phyloP scores from a whole-genome alignment of 2,797 vertebrate species.

The Schizothorax lantsangensis region DNA sequence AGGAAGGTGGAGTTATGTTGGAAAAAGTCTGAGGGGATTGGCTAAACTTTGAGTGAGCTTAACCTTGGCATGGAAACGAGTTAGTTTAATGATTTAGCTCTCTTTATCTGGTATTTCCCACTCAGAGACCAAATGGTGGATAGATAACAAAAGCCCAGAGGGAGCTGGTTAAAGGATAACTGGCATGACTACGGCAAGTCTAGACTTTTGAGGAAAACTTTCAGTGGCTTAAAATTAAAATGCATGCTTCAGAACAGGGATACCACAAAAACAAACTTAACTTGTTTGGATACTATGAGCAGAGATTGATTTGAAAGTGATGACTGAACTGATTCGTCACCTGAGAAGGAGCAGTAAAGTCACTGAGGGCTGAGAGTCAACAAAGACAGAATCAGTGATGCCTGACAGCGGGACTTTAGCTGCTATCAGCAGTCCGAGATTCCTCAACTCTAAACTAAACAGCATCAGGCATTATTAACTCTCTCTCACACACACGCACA shows the following conservation, averaged over 20 bases:
- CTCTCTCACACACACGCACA: background rate
- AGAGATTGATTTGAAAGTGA: background rate
- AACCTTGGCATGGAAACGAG: constrained; percentile 62
- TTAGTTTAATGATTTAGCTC: constrained; percentile 76
- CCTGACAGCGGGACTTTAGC: background rate
- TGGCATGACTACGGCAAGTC: background rate
- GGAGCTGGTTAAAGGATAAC: constrained; percentile 78
- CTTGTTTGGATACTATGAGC: background rate
- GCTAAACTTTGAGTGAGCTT: constrained; percentile 47
- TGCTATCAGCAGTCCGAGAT: background rate
- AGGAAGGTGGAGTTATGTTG: constrained; percentile 68
- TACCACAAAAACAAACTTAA: background rate
- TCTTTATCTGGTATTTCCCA: constrained; percentile 58
- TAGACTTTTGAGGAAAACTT: background rate
- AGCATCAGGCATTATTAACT: constrained; percentile 1
- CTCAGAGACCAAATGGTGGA: constrained; percentile 68
- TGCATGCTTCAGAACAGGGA: background rate
- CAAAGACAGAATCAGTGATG: constrained; percentile 3
- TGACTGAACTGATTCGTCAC: background rate
- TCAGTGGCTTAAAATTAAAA: background rate
- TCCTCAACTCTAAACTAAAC: background rate
- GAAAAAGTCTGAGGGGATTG: constrained; percentile 65
- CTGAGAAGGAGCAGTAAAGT: background rate
- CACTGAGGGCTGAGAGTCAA: background rate
- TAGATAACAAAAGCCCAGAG: constrained; percentile 60